Evolutionary conservation across 2,797 vertebrate genomes (phyloP).

Genomic region (Limnodromus scolopaceus): DNA sequence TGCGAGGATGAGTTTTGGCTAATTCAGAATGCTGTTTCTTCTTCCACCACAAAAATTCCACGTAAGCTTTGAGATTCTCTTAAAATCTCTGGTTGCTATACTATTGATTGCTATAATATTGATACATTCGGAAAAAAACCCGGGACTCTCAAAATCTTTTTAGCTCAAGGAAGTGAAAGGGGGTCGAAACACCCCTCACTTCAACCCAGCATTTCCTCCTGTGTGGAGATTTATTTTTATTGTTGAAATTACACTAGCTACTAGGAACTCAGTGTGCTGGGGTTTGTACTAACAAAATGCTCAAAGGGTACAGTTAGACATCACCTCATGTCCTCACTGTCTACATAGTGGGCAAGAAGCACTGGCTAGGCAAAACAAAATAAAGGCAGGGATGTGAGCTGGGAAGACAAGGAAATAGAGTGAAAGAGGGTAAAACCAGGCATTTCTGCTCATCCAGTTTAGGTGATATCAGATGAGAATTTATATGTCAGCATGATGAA

Average conservation of each 20-base stretch:
- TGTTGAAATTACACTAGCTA: neutral
- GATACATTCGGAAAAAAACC: neutral
- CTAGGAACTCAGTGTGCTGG: neutral
- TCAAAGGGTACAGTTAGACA: neutral
- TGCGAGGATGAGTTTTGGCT: neutral
- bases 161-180: neutral
- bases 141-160: neutral
- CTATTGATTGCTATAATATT: neutral
- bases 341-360: neutral
- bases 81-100: neutral
- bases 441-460: neutral
- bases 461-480: neutral
- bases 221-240: neutral
- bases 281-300: neutral
- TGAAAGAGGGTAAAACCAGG: neutral
- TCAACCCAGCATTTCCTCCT: neutral
- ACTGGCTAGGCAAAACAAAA: neutral
- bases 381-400: neutral
- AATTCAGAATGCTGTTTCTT: neutral
- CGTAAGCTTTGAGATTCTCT: neutral
- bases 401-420: neutral
- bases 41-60: neutral
- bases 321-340: neutral
- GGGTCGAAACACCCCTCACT: neutral
- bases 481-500: neutral